Conservation (phyloP, 1,140 invertebrate species). For the Procambarus clarkii region DNA sequence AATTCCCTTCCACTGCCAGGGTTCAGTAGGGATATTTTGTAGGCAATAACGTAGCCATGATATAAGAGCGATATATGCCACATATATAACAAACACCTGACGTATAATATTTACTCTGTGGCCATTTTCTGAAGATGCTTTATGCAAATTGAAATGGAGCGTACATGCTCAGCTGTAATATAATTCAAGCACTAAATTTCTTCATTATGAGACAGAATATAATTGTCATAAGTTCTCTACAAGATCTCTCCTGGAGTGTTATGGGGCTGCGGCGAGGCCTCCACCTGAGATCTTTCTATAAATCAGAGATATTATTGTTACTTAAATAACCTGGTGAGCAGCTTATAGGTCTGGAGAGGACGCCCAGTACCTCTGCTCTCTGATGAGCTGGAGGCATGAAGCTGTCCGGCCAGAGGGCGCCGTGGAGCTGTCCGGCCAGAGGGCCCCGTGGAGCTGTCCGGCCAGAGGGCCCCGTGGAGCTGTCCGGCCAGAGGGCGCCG, state of each 20-base stretch:
- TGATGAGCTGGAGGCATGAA: too few species aligned
- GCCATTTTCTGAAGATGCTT: slow-evolving; percentile 21
- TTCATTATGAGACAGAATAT: slow-evolving; percentile 27
- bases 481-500: too few species aligned
- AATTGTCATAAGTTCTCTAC: not conserved
- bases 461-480: too few species aligned
- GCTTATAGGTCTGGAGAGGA: not conserved
- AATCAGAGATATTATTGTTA: slow-evolving; percentile 1
- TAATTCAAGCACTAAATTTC: slow-evolving; percentile 41
- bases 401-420: too few species aligned
- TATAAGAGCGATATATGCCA: not conserved
- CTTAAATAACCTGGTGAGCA: not conserved
- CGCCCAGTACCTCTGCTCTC: too few species aligned
- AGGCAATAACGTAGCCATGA: not conserved
- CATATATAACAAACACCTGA: slow-evolving; percentile 7
- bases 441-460: too few species aligned
- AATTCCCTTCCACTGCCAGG: not conserved
- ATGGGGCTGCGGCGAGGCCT: not conserved
- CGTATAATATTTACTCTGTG: slow-evolving; percentile 8
- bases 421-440: too few species aligned
- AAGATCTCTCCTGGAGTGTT: not conserved
- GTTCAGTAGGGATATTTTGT: not conserved
- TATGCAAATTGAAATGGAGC: slow-evolving; percentile 47
- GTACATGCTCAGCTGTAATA: slow-evolving; percentile 17
- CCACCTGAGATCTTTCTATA: not conserved